Evolutionary conservation across 2,888 invertebrate species (phyloP), one percentile per base, ranked within the genome.

Genomic region (Ectropis crepuscularia): DNA sequence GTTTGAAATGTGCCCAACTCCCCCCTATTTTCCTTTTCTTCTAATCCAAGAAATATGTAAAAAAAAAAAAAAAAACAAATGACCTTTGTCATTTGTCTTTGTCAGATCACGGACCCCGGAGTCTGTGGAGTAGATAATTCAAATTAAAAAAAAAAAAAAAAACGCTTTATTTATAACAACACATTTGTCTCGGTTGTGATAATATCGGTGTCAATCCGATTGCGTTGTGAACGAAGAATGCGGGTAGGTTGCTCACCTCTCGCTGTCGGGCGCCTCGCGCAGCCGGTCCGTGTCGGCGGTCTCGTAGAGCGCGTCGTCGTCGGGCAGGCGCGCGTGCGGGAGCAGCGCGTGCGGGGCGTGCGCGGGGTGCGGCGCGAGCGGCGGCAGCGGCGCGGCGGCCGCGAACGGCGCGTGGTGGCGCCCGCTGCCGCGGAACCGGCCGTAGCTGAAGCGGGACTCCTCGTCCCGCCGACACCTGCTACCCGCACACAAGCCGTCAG

Each of bases 271-370:
- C 72, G 96, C 96, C 92, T 97, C 97, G 71, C 96, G 90, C 62
- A 92, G 81, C 63, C 94, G 95, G 82, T 96, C 95, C 64, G 95
- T 94, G 88, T 95, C 95, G 75, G 97, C 97, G 80, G 96, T 96
- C 93, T 97, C 97, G 89, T 97, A 97, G 80, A 97, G 96, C 84
- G 96, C 96, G 89, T 97, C 97, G 83, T 97, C 97, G 84, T 96
- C 96, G 73, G 94, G 92, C 70, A 76, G 79, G 53, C 85, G 83
- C 95, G 82, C 92, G 86, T 79, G 86, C 72, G 77, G 87, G 86
- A 79, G 86, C 72, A 77, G 87, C 51, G 76, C 59, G 88, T 88
- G 93, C 78, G 88, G 83, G 68, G 87, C 89, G 84, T 88, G 93
- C 78, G 88, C 83, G 68, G 87, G 89, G 84, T 89, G 93, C 76